Evolutionary conservation across 2,888 invertebrate genomes (phyloP).

Genomic region (Calameuta pallipes): DNA sequence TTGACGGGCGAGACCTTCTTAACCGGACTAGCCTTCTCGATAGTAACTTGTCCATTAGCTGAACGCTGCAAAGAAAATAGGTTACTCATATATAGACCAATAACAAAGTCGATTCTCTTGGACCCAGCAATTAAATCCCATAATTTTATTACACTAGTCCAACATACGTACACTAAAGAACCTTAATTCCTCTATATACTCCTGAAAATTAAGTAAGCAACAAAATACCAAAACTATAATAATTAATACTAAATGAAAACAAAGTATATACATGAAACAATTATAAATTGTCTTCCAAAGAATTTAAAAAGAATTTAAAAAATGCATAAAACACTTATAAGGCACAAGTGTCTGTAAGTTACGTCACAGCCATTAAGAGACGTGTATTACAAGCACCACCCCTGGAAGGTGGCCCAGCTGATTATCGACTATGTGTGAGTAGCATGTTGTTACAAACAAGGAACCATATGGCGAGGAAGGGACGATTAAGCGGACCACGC

Average conservation of each 20-base stretch:
- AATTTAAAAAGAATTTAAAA: not conserved
- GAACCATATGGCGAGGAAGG: conserved; percentile 34
- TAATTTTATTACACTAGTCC: not conserved
- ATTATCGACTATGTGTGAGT: conserved; percentile 29
- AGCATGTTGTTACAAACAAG: conserved; percentile 14
- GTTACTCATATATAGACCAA: not conserved
- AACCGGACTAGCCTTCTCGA: conserved; percentile 70
- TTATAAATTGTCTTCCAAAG: not conserved
- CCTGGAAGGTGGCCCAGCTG: conserved; percentile 29
- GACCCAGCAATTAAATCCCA: not conserved
- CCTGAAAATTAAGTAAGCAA: not conserved
- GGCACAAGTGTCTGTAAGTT: conserved; percentile 20
- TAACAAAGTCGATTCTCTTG: not conserved
- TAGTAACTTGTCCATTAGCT: conserved; percentile 72
- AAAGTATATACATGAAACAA: not conserved
- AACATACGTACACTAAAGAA: no score
- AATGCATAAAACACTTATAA: not conserved
- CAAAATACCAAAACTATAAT: not conserved
- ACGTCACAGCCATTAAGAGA: conserved; percentile 24
- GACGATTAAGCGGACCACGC: not conserved
- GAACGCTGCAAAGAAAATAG: conserved; percentile 69
- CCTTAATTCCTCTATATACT: no score
- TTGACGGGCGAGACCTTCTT: conserved; percentile 67
- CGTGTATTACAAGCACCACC: conserved; percentile 22
- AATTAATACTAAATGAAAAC: not conserved